phyloP scores from a whole-genome alignment of 2,888 invertebrate genomes.

The Sarcophaga subvicina region DNA sequence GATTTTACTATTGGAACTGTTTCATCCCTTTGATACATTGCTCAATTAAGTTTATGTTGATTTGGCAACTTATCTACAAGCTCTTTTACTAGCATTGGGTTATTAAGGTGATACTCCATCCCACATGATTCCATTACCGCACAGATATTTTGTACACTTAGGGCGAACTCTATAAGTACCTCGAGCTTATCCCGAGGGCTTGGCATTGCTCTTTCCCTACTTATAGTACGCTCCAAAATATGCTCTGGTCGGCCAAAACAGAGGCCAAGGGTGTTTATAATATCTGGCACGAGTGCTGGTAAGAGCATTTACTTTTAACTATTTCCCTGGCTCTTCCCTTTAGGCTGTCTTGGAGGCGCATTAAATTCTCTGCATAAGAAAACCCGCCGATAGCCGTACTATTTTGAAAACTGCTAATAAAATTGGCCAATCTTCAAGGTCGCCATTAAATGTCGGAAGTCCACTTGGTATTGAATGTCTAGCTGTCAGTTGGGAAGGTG shows the following conservation, averaged over 20 bases:
- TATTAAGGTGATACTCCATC: slow-evolving; percentile 36
- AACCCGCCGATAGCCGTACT: slow-evolving; percentile 34
- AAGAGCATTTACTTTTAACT: slow-evolving; percentile 13
- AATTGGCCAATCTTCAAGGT: slow-evolving; percentile 40
- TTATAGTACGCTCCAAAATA: slow-evolving; percentile 40
- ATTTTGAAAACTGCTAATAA: slow-evolving; percentile 43
- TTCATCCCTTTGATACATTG: slow-evolving; percentile 10
- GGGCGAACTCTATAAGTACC: not conserved
- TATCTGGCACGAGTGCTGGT: slow-evolving; percentile 16
- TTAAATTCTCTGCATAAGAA: slow-evolving; percentile 26
- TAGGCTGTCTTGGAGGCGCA: slow-evolving; percentile 11
- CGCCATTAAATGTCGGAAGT: slow-evolving; percentile 26
- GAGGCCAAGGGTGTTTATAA: slow-evolving; percentile 16
- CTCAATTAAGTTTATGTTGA: slow-evolving; percentile 40
- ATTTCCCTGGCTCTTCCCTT: slow-evolving; percentile 32
- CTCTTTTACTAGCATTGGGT: slow-evolving; percentile 46
- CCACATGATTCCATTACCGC: slow-evolving; percentile 38
- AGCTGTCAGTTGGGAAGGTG: slow-evolving; percentile 26
- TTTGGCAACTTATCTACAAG: slow-evolving; percentile 33
- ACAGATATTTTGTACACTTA: slow-evolving; percentile 18
- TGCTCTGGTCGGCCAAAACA: slow-evolving; percentile 37
- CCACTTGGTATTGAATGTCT: slow-evolving; percentile 1
- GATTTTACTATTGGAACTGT: slow-evolving; percentile 2
- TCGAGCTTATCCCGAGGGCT: slow-evolving; percentile 18
- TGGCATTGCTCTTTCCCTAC: slow-evolving; percentile 32